Base-by-base conservation (phyloP, 53 echinoderm and acorn worm genomes). In the Glandiceps talaboti region DNA sequence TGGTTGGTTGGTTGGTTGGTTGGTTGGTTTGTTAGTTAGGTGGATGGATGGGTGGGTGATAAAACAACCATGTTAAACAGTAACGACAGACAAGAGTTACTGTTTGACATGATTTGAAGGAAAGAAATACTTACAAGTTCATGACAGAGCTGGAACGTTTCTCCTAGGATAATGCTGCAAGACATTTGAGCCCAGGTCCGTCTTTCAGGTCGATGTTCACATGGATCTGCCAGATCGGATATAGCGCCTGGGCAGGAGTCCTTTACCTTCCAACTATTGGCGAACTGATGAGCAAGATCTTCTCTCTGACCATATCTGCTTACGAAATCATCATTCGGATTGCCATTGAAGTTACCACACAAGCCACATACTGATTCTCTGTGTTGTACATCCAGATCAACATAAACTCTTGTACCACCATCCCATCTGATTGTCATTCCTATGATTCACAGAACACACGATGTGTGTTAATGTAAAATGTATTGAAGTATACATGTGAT, bases 331-430 rank as follows among this genome's bases (percentile, higher is more conserved):
- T 95, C 79, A 10, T 78, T 77, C 12, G 78, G 82, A 29, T 85
- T 84, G 30, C 81, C 85, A 33, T 95, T 83, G 74, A 88, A 95
- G 73, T 90, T 87, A 29, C 92, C 95, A 33, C 95, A 95, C 75
- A 92, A 82, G 74, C 95, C 95, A 29, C 95, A 95, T 14, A 88
- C 82, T 28, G 80, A 83, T 0, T 73, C 84, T 0, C 32, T 30
- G 31, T 78, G 85, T 1, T 1, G 27, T 1, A 88, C 81, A 14
- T 82, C 79, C 14, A 95, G 76, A 27, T 83, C 83, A 27, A 95
- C 73, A 30, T 74, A 86, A 27, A 92, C 20, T 1, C 84, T 73
- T 0, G 92, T 95, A 1, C 87, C 90, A 0, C 1, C 6, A 80
- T 95, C 92, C 95, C 95, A 95, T 28, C 73, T 78, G 6, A 92